phyloP scores from a whole-genome alignment of 2,888 invertebrate genomes.

The Drosophila demipolita region DNA sequence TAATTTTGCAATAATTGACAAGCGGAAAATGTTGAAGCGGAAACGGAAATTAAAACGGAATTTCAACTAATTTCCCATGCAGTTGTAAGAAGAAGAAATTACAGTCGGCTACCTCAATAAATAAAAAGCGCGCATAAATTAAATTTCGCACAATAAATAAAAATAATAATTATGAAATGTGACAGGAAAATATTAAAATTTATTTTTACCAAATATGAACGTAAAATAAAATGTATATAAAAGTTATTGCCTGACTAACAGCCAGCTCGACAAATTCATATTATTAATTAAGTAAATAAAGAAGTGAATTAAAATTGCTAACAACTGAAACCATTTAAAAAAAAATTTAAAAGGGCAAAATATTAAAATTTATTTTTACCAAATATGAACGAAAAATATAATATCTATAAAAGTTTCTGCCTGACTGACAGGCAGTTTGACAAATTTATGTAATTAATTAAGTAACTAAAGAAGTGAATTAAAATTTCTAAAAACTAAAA shows the following conservation, averaged over 20 bases:
- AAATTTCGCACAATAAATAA: background rate
- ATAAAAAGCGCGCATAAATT: constrained; percentile 29
- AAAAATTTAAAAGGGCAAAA: too few species aligned
- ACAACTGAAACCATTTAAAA: too few species aligned
- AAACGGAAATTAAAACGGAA: constrained; percentile 77
- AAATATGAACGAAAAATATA: too few species aligned
- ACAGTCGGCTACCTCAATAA: constrained; percentile 20
- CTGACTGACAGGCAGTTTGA: background rate
- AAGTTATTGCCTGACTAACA: background rate
- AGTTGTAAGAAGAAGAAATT: constrained; percentile 21
- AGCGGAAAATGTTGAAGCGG: constrained; percentile 77
- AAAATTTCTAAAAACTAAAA: background rate
- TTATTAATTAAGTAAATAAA: background rate
- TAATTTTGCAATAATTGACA: constrained; percentile 79
- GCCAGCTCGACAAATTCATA: background rate
- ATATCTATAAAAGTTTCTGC: too few species aligned
- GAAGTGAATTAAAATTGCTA: background rate
- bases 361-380: too few species aligned
- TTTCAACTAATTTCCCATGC: constrained; percentile 66
- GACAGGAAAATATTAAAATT: background rate
- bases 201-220: background rate
- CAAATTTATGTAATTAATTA: background rate
- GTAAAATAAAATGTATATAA: background rate
- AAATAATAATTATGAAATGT: constrained; percentile 9
- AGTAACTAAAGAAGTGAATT: background rate